These are phyloP conservation scores for Cyprinodon variegatus DNA, from an alignment of 2,113 vertebrate species.

Conservation along the genomic window DNA sequence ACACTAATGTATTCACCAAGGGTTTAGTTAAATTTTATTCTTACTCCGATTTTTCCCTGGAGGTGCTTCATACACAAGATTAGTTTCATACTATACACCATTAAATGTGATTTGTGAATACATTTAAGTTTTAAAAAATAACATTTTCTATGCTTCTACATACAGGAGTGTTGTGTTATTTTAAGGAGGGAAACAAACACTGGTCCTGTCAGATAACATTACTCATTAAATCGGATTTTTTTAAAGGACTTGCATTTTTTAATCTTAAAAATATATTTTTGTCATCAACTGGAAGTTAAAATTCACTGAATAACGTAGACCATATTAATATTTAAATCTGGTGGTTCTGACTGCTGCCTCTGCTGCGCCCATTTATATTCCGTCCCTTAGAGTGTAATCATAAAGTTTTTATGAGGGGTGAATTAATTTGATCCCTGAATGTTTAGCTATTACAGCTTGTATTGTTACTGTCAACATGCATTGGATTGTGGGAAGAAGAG, in stretches of 20 bases:
- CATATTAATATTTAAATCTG: conserved; percentile 14
- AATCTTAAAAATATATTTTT: background rate
- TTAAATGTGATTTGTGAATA: conserved; percentile 8
- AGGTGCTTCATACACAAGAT: conserved; percentile 8
- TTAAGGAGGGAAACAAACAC: background rate
- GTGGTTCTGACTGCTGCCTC: conserved; percentile 15
- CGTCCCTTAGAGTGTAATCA: conserved; percentile 56
- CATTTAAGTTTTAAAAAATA: conserved; percentile 1
- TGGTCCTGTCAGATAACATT: background rate
- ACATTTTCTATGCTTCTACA: background rate
- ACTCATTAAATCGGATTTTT: background rate
- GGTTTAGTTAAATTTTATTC: conserved; percentile 38
- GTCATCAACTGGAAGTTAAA: background rate
- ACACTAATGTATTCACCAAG: conserved; percentile 39
- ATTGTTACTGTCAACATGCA: conserved; percentile 63
- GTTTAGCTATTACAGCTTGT: conserved; percentile 61
- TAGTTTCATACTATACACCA: conserved; percentile 17
- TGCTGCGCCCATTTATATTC: conserved; percentile 62
- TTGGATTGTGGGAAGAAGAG: conserved; percentile 44
- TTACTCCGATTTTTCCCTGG: conserved; percentile 29
- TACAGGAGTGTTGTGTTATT: background rate
- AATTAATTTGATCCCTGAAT: conserved; percentile 72
- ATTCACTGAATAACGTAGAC: background rate
- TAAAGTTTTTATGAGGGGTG: conserved; percentile 76
- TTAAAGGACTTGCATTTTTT: background rate